A percentile compares a stretch with the other conserved stretches of the same genome.
phyloP scores from a whole-genome alignment of 2,797 vertebrate genomes.

The Rhadinocentrus ornatus region DNA sequence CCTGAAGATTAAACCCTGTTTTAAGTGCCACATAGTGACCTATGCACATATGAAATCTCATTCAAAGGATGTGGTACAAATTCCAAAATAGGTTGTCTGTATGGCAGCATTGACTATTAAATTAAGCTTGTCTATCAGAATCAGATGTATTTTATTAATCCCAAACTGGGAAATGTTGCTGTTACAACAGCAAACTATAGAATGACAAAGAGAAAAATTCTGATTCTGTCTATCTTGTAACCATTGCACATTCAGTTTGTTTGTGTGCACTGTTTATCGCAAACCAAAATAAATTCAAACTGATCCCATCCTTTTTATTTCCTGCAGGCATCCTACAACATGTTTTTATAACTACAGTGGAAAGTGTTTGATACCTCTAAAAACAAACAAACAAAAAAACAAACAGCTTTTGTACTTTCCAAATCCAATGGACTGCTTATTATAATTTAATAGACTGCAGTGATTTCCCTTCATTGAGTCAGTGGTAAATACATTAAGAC shows the following conservation, averaged over 20 bases:
- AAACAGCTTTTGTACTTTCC: slow-evolving; percentile 12
- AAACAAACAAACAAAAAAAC: background rate
- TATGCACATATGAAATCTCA: background rate
- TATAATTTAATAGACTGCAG: background rate
- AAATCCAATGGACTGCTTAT: slow-evolving; percentile 10
- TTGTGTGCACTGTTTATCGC: background rate
- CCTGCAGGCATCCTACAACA: background rate
- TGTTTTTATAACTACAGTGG: background rate
- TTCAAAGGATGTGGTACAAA: background rate
- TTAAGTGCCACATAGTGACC: background rate
- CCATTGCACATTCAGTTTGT: background rate
- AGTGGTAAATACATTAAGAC: background rate
- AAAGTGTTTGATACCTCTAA: slow-evolving; percentile 2
- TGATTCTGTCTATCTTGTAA: background rate
- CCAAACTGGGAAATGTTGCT: no score
- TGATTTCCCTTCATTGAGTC: slow-evolving; percentile 1
- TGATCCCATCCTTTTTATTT: background rate
- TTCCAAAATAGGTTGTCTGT: background rate
- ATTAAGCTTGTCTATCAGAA: no score
- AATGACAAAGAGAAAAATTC: background rate
- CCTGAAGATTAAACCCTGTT: background rate
- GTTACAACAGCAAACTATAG: no score
- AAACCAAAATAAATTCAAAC: background rate
- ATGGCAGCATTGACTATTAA: background rate
- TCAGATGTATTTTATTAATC: no score